phyloP scores from a whole-genome alignment of 2,797 vertebrate genomes.

The Diplodus sargus region DNA sequence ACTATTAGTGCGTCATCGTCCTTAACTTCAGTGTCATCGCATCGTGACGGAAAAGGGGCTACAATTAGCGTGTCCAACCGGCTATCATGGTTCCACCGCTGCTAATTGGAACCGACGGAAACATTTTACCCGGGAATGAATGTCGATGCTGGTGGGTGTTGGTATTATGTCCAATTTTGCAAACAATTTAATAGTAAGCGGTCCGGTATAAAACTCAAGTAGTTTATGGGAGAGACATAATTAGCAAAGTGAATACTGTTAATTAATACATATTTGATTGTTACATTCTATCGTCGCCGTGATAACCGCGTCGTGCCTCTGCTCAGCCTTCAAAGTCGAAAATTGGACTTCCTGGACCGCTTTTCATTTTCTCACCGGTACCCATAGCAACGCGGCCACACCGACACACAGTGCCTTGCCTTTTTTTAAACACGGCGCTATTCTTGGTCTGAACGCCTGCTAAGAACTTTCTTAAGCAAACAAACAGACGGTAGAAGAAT shows the following conservation, averaged over 20 bases:
- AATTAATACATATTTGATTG: neutral
- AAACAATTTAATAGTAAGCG: slow-evolving; percentile 4
- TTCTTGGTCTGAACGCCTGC: slow-evolving; percentile 40
- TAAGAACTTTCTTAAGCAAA: slow-evolving; percentile 40
- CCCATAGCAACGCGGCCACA: slow-evolving; percentile 29
- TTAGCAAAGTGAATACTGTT: neutral
- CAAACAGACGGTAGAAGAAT: slow-evolving; percentile 22
- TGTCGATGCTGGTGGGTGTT: no score
- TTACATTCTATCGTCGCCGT: neutral
- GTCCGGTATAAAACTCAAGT: neutral
- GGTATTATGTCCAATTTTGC: neutral
- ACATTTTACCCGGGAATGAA: no score
- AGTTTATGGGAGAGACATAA: neutral
- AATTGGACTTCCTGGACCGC: neutral
- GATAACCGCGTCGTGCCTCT: neutral
- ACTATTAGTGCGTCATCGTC: no score
- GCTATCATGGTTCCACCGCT: no score
- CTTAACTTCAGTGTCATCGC: no score
- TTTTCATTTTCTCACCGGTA: slow-evolving; percentile 26
- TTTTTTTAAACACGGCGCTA: slow-evolving; percentile 21
- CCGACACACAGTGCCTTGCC: slow-evolving; percentile 1
- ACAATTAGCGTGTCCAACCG: no score
- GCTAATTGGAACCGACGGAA: no score
- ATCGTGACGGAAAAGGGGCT: no score
- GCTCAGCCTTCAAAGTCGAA: slow-evolving; percentile 15